These are phyloP conservation scores for Cossypha heuglini DNA, from an alignment of 2,797 vertebrate species.

Conservation along the genomic window DNA sequence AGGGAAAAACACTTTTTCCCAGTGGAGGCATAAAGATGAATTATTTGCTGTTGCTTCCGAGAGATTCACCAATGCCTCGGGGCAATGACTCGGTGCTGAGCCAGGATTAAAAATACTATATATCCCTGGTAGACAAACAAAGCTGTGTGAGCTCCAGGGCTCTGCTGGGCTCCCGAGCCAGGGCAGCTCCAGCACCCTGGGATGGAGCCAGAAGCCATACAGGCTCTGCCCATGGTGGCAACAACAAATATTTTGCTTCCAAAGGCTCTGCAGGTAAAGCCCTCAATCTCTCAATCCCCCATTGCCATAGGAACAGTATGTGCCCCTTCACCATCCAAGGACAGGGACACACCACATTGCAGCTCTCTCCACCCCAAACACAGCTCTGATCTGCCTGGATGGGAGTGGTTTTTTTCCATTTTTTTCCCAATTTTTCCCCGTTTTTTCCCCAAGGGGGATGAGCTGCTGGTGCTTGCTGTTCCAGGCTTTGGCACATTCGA, in stretches of 20 bases:
- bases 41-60: not conserved
- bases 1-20: not conserved
- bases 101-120: not conserved
- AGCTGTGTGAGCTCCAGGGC: not conserved
- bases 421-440: not conserved
- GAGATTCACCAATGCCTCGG: not conserved
- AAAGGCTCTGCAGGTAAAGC: not conserved
- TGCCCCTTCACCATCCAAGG: not conserved
- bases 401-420: accelerated
- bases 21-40: not conserved
- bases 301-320: not conserved
- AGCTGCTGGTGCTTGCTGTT: accelerated
- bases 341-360: not conserved
- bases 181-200: not conserved
- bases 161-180: accelerated
- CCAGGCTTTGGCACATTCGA: accelerated
- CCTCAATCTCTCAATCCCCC: not conserved
- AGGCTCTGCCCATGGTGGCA: accelerated
- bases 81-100: not conserved
- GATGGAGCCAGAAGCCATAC: accelerated
- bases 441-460: not conserved
- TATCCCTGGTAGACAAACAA: not conserved
- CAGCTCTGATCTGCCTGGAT: not conserved
- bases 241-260: not conserved
- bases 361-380: accelerated